Evolutionary conservation across 2,888 invertebrate genomes (phyloP), one percentile per base, ranked within the genome.

Genomic region (Magallana nippona): DNA sequence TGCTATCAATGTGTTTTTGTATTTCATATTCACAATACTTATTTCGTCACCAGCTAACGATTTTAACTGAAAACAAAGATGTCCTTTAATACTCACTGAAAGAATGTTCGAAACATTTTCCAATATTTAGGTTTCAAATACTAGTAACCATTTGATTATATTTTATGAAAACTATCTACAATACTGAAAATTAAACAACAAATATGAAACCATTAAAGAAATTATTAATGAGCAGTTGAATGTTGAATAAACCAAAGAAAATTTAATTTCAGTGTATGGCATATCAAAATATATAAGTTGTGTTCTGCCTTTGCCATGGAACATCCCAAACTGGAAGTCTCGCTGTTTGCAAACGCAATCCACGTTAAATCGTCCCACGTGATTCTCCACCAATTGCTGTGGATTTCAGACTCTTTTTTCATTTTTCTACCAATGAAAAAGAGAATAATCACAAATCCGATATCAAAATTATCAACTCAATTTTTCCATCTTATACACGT

Each of bases 381-480:
- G 11, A 80, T 57, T 57, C 79, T 57, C 83, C 83, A 56, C 57
- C 80, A 83, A 22, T 71, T 44, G 81, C 81, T 71, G 86, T 82
- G 32, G 79, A 79, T 10, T 55, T 88, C 87, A 2, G 88, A 86
- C 32, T 89, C 87, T 8, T 85, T 87, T 81, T 88, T 88, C 86
- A 90, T 85, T 15, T 88, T 87, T 79, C 91, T 90, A 27, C 13
- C 0, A 71, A 71, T 22, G n/a, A 17, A 10, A 83, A 55, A 44
- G 8, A 44, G 8, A 8, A 44, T 44, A 44, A 3, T 5, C 8
- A 8, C 3, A 32, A 32, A 32, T 32, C 32, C n/a, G 44, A 44
- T 8, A 44, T 44, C 44, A 44, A 44, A 44, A 44, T 44, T 5
- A 44, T 44, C 44, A 44, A 44, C 8, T 8, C 44, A n/a, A n/a